Base-by-base conservation (phyloP, 2,113 vertebrate species). In the Brachirus orientalis region DNA sequence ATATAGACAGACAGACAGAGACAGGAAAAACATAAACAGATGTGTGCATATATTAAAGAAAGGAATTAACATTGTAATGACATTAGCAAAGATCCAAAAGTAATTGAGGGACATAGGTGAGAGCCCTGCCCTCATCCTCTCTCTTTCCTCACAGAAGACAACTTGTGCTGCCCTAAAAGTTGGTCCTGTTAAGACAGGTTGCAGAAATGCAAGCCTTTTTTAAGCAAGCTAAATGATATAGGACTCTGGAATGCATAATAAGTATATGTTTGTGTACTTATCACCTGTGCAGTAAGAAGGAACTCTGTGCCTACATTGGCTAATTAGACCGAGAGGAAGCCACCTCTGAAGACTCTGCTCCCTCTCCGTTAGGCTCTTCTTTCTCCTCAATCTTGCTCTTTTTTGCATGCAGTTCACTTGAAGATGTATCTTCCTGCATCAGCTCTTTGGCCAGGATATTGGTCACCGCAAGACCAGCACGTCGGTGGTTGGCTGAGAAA, bases 381-480 rank as follows among this genome's bases (percentile, higher is more conserved):
- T 75, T 81, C 37, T 71, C 74, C 28, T 84, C 74, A 1, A 35
- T 0, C 22, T 88, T 3, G 1, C 41, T 20, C 19, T 87, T 61
- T 57, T 88, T 77, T 36, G 82, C 75, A 20, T 18, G 0, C 17
- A 50, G 0, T 61, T 72, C 76, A 70, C 85, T 1, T 37, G 79
- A 51, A 37, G 85, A 65, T 0, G 76, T 5, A 9, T 94, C 92
- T 1, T 95, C 95, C 85, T 95, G 94, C 79, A 92, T 92, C 85
- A 96, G 87, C 85, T 95, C 95, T 55, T 95, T 95, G 86, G 94
- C 95, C 72, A 97, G 92, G 70, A 96, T 79, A 79, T 92, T 95
- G 16, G 95, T 96, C 87, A 96, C 91, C 47, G 93, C 94, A 64
- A 94, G 93, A 48, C 94, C 95, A 20, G 92, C 92, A 88, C 94